These are phyloP conservation scores for Heteromormyrus szaboi DNA, from an alignment of 2,797 vertebrate species.

Conservation along the genomic window DNA sequence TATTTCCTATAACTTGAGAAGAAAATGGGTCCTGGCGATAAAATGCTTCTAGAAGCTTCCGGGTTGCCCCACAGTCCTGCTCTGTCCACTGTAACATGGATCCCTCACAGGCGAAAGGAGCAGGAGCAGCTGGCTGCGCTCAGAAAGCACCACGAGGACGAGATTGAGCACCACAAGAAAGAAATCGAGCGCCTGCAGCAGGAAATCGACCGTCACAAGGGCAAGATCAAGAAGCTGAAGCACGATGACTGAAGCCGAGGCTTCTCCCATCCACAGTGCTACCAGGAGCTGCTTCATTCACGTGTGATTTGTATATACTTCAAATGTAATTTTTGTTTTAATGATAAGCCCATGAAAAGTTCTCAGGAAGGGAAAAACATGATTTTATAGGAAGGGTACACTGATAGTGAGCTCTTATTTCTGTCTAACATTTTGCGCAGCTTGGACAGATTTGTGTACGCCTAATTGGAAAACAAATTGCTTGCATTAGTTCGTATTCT, in stretches of 20 bases:
- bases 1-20: background rate
- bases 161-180: constrained; percentile 78
- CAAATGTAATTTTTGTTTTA: background rate
- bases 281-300: background rate
- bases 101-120: constrained; percentile 70
- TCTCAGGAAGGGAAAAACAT: background rate
- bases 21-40: background rate
- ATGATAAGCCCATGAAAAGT: background rate
- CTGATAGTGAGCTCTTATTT: background rate
- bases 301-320: background rate
- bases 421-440: background rate
- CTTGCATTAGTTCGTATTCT: background rate
- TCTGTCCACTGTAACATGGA: background rate
- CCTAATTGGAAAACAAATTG: background rate
- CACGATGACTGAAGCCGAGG: constrained; percentile 57
- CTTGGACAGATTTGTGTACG: background rate
- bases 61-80: background rate
- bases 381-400: background rate
- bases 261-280: background rate
- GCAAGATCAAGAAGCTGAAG: constrained; percentile 74
- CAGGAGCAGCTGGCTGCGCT: constrained; percentile 71
- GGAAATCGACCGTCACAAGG: constrained; percentile 80
- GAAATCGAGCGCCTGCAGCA: constrained; percentile 83
- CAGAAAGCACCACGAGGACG: constrained; percentile 76
- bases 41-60: background rate